These are phyloP conservation scores for Cepphus grylle DNA, from an alignment of 2,113 vertebrate genomes.

Conservation along the genomic window DNA sequence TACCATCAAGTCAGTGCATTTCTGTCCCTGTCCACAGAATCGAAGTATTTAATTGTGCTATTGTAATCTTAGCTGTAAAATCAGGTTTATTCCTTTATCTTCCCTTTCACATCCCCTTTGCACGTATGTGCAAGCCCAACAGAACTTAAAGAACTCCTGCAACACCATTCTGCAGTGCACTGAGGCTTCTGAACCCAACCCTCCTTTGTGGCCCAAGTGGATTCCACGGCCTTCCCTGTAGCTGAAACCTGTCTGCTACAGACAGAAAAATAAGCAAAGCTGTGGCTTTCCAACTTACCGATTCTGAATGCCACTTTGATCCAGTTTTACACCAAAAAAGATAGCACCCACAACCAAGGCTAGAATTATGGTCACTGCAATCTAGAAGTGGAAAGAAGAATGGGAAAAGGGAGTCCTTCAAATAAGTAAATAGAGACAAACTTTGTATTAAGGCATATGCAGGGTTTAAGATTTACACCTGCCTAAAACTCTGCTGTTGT, in stretches of 20 bases:
- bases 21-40: background rate
- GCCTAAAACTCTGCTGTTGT: background rate
- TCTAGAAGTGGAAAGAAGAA: slow-evolving; percentile 20
- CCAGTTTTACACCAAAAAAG: slow-evolving; percentile 58
- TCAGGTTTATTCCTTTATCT: background rate
- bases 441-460: background rate
- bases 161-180: background rate
- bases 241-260: background rate
- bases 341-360: slow-evolving; percentile 68
- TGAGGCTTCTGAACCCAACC: background rate
- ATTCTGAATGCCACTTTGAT: slow-evolving; percentile 68
- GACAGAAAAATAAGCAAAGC: background rate
- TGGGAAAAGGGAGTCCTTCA: background rate
- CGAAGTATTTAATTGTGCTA: background rate
- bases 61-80: background rate
- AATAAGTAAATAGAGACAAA: background rate
- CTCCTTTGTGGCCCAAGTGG: background rate
- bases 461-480: background rate
- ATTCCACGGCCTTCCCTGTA: background rate
- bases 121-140: background rate
- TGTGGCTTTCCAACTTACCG: slow-evolving; percentile 29
- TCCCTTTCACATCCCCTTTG: background rate
- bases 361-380: slow-evolving; percentile 35
- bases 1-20: background rate
- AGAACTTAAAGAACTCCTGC: background rate